Percentiles rank a stretch among this genome's conserved stretches.
These are phyloP conservation scores for Melitaea athalia DNA, from an alignment of 2,888 invertebrate species.

Conservation along the genomic window DNA sequence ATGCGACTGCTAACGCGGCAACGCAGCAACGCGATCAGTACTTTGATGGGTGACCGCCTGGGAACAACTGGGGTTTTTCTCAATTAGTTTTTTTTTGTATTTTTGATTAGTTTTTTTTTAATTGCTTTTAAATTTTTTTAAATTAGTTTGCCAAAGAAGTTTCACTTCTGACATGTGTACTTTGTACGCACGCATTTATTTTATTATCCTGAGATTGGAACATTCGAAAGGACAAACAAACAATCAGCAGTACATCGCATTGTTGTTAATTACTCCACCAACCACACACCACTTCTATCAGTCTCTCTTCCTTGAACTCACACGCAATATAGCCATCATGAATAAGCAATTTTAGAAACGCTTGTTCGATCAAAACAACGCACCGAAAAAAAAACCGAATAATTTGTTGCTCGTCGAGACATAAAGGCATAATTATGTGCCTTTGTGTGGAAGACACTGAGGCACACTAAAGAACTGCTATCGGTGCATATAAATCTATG, in stretches of 20 bases:
- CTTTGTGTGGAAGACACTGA: not conserved
- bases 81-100: no score
- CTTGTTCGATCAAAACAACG: not conserved
- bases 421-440: not conserved
- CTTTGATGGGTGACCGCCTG: no score
- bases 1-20: no score
- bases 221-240: not conserved
- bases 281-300: not conserved
- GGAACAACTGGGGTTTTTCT: no score
- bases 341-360: constrained; percentile 10
- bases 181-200: no score
- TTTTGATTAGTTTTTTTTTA: no score
- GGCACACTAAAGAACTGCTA: not conserved
- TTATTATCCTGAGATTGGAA: not conserved
- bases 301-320: not conserved
- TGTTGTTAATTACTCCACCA: no score
- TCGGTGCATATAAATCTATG: not conserved
- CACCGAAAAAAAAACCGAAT: not conserved
- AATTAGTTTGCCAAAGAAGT: no score
- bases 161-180: no score
- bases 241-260: no score
- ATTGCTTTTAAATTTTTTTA: no score
- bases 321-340: constrained; percentile 9
- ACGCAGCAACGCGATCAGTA: no score
- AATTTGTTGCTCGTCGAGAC: constrained; percentile 7